These are phyloP conservation scores for Montipora efflorescens DNA, from an alignment of 64 coral and sea anemone species.

Conservation along the genomic window DNA sequence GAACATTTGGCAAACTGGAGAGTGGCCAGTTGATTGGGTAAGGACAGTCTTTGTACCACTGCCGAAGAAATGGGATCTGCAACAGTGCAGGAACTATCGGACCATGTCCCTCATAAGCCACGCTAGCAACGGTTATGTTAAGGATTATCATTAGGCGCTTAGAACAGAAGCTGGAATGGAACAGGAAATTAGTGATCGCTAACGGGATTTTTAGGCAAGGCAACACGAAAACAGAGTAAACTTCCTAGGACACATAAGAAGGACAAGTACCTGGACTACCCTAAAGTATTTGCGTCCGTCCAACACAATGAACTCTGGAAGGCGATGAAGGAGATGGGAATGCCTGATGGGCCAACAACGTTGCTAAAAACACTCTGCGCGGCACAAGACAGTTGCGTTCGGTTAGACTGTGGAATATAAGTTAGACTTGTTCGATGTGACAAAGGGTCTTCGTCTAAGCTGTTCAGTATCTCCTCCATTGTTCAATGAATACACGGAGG, in stretches of 20 bases:
- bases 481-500: background rate
- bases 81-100: constrained; percentile 11
- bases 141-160: background rate
- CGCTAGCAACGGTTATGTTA: constrained; percentile 16
- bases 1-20: too few relatives aligned
- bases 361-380: too few relatives aligned
- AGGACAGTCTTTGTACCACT: constrained; percentile 17
- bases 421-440: background rate
- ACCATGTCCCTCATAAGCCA: constrained; percentile 28
- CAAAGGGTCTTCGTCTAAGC: background rate
- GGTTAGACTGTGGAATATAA: background rate
- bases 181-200: too few relatives aligned
- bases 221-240: too few relatives aligned
- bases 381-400: background rate
- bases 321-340: too few relatives aligned
- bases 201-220: too few relatives aligned
- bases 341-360: background rate
- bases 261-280: too few relatives aligned
- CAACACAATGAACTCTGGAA: too few relatives aligned
- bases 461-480: background rate
- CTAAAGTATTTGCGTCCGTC: too few relatives aligned
- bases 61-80: constrained; percentile 9
- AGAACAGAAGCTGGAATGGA: too few relatives aligned
- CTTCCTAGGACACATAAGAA: too few relatives aligned
- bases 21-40: too few relatives aligned